These are phyloP conservation scores for Eudasyphora cyanicolor DNA, from an alignment of 2,888 invertebrate species.

Conservation along the genomic window DNA sequence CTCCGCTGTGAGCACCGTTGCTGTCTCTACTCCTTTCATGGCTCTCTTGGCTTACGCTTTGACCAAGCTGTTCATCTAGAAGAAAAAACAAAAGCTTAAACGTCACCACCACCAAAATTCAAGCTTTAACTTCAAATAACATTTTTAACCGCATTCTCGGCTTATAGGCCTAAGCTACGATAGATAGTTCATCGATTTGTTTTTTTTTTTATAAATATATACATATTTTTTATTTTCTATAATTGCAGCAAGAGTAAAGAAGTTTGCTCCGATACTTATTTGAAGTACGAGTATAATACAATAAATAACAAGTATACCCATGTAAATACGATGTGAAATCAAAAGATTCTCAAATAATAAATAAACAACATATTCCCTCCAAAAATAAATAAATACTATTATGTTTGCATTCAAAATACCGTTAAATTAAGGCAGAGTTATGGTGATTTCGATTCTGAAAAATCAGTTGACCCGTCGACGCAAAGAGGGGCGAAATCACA, in stretches of 20 bases:
- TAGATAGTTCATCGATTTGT: no score
- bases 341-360: conserved; percentile 5
- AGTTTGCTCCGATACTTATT: conserved; percentile 1
- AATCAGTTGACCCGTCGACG: no score
- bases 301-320: neutral
- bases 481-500: no score
- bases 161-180: neutral
- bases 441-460: no score
- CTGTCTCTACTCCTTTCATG: conserved; percentile 67
- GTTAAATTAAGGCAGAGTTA: no score
- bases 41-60: conserved; percentile 70
- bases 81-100: conserved; percentile 26
- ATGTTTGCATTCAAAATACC: no score
- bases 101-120: neutral
- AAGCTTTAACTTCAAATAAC: conserved; percentile 9
- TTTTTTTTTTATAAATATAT: conserved; percentile 19
- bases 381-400: neutral
- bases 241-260: conserved; percentile 6
- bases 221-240: conserved; percentile 8
- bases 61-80: conserved; percentile 67
- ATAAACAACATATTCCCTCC: neutral
- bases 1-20: conserved; percentile 70
- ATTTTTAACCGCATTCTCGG: neutral
- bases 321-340: neutral
- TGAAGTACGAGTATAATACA: conserved; percentile 1